Conservation (phyloP, 1,140 invertebrate species). For the Oedothorax gibbosus region DNA sequence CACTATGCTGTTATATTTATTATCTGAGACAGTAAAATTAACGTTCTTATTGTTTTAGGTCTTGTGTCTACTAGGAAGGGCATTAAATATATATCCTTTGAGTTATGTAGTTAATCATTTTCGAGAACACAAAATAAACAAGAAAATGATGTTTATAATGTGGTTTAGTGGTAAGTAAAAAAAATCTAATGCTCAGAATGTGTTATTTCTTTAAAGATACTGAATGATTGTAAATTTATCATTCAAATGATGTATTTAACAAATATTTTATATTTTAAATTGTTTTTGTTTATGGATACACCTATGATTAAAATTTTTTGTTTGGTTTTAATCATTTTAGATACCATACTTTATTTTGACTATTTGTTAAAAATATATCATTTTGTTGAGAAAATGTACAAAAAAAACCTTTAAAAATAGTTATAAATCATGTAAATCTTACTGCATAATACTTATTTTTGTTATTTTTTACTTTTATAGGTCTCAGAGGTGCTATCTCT, state of each 20-base stretch:
- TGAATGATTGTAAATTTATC: neutral
- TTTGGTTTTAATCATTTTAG: neutral
- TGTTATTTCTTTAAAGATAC: too few species aligned
- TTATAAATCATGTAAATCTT: neutral
- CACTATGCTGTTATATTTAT: too few species aligned
- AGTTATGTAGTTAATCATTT: slow-evolving; percentile 95
- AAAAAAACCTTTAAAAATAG: neutral
- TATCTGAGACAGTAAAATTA: too few species aligned
- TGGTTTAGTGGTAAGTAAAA: slow-evolving; percentile 90
- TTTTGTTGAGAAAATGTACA: neutral
- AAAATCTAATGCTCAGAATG: too few species aligned
- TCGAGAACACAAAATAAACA: slow-evolving; percentile 96
- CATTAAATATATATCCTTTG: slow-evolving; percentile 96
- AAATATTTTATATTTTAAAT: too few species aligned
- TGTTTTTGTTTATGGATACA: neutral
- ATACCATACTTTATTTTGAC: neutral
- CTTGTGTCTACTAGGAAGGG: slow-evolving; percentile 90
- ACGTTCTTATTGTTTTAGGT: slow-evolving; percentile 69
- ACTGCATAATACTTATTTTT: neutral
- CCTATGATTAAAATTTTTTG: too few species aligned
- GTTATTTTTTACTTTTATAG: slow-evolving; percentile 68
- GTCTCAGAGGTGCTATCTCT: slow-evolving; percentile 95
- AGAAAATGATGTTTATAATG: slow-evolving; percentile 99
- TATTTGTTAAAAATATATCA: neutral
- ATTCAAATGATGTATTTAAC: neutral